These are phyloP conservation scores for Mareca penelope DNA, from an alignment of 2,797 vertebrate species.

Conservation along the genomic window DNA sequence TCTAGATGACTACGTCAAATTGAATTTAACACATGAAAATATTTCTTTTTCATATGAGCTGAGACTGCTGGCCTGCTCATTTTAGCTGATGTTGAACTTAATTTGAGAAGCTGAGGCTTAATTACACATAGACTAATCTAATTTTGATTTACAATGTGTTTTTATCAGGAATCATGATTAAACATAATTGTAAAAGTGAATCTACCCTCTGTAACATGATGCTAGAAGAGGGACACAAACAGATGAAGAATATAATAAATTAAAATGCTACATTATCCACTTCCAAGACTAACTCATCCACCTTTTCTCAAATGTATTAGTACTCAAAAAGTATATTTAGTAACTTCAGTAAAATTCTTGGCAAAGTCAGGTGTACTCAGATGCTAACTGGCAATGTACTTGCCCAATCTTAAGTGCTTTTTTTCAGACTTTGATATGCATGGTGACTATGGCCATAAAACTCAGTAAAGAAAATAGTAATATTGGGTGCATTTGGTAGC, in stretches of 20 bases:
- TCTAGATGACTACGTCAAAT: neutral
- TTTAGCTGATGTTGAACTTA: neutral
- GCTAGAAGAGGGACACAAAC: neutral
- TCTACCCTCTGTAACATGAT: neutral
- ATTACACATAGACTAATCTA: neutral
- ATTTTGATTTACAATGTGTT: neutral
- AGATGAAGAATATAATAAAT: neutral
- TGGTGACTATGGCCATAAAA: slow-evolving; percentile 1
- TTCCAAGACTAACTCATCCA: neutral
- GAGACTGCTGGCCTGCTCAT: neutral
- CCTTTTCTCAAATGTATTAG: neutral
- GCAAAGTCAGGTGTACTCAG: neutral
- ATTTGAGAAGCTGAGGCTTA: neutral
- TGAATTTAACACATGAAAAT: neutral
- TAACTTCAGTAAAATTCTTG: neutral
- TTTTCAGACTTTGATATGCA: neutral
- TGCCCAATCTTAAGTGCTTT: neutral
- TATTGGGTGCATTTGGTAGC: neutral
- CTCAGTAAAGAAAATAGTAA: neutral
- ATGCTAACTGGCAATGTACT: neutral
- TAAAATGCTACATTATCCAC: neutral
- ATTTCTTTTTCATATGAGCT: neutral
- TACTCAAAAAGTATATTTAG: neutral
- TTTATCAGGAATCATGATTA: neutral
- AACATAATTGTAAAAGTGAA: neutral